Conservation (phyloP, 2,888 invertebrate genomes). For the Hirudinaria manillensis region DNA sequence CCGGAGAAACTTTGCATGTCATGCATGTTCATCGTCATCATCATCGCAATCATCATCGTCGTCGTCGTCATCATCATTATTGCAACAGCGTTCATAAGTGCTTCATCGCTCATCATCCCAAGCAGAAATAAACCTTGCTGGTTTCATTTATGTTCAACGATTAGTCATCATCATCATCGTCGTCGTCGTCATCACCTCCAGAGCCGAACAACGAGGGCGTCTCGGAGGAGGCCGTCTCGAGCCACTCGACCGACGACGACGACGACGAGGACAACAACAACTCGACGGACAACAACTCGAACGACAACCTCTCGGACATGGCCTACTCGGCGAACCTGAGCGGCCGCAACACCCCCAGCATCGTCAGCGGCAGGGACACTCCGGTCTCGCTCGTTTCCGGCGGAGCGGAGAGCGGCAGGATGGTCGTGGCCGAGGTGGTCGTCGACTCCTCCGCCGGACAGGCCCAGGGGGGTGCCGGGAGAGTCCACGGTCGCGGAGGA, state of each 20-base stretch:
- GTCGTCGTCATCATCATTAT: too few species aligned
- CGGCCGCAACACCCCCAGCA: constrained; percentile 60
- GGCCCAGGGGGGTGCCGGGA: neutral
- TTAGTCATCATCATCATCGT: too few species aligned
- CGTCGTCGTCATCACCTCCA: neutral
- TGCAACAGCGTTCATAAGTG: too few species aligned
- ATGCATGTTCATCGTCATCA: too few species aligned
- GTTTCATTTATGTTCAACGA: too few species aligned
- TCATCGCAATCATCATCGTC: too few species aligned
- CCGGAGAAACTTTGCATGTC: too few species aligned
- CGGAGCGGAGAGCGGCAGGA: neutral
- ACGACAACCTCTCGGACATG: constrained; percentile 88
- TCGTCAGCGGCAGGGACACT: constrained; percentile 68
- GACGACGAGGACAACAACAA: constrained; percentile 68
- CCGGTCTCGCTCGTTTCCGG: constrained; percentile 72
- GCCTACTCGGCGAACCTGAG: constrained; percentile 86
- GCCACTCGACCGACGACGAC: constrained; percentile 79
- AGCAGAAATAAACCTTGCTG: too few species aligned
- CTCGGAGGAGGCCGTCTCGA: constrained; percentile 82
- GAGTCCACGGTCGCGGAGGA: neutral
- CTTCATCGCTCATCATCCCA: too few species aligned
- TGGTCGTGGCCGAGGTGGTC: neutral
- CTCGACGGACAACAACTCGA: constrained; percentile 64
- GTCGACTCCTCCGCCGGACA: neutral
- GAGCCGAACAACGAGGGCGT: constrained; percentile 75